Evolutionary conservation across 2,113 vertebrate species (phyloP), one percentile per base, ranked within the genome.

Genomic region (Eupsittula cactorum): DNA sequence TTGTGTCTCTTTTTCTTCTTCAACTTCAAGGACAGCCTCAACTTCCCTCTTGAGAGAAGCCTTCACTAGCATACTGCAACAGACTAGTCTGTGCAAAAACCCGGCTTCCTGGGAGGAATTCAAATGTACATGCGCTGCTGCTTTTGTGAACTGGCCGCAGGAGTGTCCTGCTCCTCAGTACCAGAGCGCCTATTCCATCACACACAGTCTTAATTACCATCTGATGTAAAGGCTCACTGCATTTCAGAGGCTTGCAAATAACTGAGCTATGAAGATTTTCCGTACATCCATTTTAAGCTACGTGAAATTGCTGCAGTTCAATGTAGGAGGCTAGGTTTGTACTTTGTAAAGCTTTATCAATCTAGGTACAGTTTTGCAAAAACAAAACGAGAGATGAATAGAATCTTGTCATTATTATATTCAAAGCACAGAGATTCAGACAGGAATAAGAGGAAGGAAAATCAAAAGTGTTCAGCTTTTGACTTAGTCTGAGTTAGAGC

Each of bases 151-250:
- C 78, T 68, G n/a, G 55, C 46, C 75, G 59, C 50, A 37, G 6
- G 5, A 7, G 21, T 17, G 69, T 86, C 52, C 52, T 18, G 8
- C 11, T 82, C 52, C 33, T 57, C 57, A 65, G 41, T 29, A 33
- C 12, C 0, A 6, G 21, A 41, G 17, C 0, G 0, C 17, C 33
- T 39, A 2, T 55, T 63, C 50, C 23, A 9, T 67, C 52, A 42
- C 31, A 19, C 4, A 6, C 1, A 18, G n/a, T n/a, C 31, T 42
- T 71, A 64, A 83, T 53, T 49, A 70, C 35, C 0, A 0, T 21
- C 60, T 7, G 0, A 28, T 0, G 2, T 42, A 74, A 88, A 59
- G 50, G 35, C 52, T 71, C 42, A 7, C 42, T 83, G 46, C 39
- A 83, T 8, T 63, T 42, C 80, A 82, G 64, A 46, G 35, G 29